Evolutionary conservation across 2,797 vertebrate genomes (phyloP).

Genomic region (Darevskia mixta): DNA sequence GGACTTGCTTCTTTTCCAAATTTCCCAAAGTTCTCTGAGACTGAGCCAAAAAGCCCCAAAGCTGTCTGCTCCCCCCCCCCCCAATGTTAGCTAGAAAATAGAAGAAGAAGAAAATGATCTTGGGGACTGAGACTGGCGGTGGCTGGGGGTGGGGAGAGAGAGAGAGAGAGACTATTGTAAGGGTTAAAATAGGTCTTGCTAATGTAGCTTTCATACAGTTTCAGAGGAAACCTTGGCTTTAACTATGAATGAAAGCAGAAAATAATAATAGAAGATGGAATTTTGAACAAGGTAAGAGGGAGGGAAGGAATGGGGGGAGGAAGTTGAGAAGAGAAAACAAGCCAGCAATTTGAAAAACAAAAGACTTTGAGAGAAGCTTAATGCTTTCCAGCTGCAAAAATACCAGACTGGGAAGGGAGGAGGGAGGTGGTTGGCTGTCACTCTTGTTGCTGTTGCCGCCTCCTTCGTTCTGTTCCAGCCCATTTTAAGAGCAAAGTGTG

Average conservation of each 20-base stretch:
- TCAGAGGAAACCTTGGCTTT: slow-evolving; percentile 63
- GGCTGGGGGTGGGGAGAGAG: no score
- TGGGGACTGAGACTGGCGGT: not conserved
- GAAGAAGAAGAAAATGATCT: not conserved
- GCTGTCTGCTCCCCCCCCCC: not conserved
- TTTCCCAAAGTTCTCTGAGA: not conserved
- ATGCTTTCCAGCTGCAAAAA: slow-evolving; percentile 84
- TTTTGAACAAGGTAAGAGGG: not conserved
- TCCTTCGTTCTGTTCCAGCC: not conserved
- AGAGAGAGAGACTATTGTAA: not conserved
- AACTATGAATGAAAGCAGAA: slow-evolving; percentile 34
- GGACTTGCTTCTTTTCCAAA: not conserved
- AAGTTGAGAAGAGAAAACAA: slow-evolving; percentile 64
- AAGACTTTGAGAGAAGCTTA: slow-evolving; percentile 77
- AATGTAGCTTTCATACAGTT: slow-evolving; percentile 35
- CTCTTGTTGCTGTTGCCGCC: not conserved
- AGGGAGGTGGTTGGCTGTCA: slow-evolving; percentile 53
- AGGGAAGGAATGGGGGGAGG: slow-evolving; percentile 21
- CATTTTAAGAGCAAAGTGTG: not conserved
- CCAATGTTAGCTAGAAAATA: not conserved
- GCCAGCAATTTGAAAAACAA: slow-evolving; percentile 77
- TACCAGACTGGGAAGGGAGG: slow-evolving; percentile 69
- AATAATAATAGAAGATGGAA: slow-evolving; percentile 31
- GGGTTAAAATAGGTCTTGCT: slow-evolving; percentile 54
- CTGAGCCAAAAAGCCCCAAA: not conserved